Percentiles rank a stretch among this genome's conserved stretches.
phyloP scores from a whole-genome alignment of 2,113 vertebrate species.

The Galbula dea region DNA sequence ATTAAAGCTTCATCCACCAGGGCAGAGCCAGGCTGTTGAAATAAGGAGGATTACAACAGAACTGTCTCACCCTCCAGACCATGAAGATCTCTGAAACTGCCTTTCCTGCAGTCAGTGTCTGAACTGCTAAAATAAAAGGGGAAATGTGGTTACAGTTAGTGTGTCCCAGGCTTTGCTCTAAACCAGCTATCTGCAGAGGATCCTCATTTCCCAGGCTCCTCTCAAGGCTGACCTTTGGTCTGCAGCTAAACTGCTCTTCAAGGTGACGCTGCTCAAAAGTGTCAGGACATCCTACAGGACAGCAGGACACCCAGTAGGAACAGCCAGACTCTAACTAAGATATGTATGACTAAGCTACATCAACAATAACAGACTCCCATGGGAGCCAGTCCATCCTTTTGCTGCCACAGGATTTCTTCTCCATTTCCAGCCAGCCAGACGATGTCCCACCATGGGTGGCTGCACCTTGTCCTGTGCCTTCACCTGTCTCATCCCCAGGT shows the following conservation, averaged over 20 bases:
- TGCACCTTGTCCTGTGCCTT: background rate
- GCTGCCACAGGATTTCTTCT: background rate
- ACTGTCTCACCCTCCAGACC: background rate
- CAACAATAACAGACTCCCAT: background rate
- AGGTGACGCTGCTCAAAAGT: background rate
- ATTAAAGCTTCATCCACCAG: accelerated
- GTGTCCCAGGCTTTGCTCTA: background rate
- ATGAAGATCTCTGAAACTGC: background rate
- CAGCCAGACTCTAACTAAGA: background rate
- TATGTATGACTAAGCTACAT: accelerated
- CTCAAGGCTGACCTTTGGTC: background rate
- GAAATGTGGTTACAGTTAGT: background rate
- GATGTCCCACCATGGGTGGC: background rate
- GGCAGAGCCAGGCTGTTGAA: background rate
- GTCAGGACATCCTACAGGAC: background rate
- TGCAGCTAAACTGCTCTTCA: background rate
- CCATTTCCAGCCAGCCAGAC: background rate
- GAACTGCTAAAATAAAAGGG: background rate
- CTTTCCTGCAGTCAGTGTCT: background rate
- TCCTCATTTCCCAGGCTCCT: background rate
- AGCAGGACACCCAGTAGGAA: background rate
- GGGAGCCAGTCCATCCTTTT: background rate
- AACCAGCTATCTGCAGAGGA: background rate
- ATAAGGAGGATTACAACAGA: background rate
- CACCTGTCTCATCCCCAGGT: background rate